Conservation (phyloP, 2,888 invertebrate species). For the Nesidiocoris tenuis region DNA sequence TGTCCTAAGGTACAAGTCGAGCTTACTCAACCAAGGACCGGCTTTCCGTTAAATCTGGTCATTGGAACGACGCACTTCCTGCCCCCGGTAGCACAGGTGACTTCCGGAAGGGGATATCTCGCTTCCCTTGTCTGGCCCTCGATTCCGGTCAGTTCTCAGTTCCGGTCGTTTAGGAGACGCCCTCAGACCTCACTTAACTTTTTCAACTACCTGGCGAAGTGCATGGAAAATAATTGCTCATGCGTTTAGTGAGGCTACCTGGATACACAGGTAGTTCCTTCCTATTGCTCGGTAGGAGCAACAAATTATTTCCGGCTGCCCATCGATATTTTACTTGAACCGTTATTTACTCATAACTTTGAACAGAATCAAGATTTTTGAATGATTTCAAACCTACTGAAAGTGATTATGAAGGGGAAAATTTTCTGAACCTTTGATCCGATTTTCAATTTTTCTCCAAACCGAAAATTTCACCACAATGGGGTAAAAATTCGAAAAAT, state of each 20-base stretch:
- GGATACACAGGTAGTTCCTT: not conserved
- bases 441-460: too few species aligned
- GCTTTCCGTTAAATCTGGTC: constrained; percentile 14
- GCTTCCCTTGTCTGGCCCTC: constrained; percentile 1
- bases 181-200: not conserved
- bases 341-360: too few species aligned
- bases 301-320: not conserved
- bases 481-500: too few species aligned
- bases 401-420: too few species aligned
- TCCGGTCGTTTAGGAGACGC: not conserved
- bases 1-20: too few species aligned
- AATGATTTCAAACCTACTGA: too few species aligned
- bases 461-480: too few species aligned
- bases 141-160: not conserved
- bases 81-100: constrained; percentile 1
- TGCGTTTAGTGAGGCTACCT: not conserved
- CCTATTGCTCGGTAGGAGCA: not conserved
- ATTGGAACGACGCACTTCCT: constrained; percentile 2
- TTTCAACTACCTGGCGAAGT: not conserved
- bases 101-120: not conserved
- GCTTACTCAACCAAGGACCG: not conserved
- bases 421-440: too few species aligned
- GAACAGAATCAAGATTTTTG: too few species aligned
- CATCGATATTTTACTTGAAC: not conserved
- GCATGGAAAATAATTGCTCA: not conserved